Conservation (phyloP, 2,113 vertebrate species). For the Murina feae region DNA sequence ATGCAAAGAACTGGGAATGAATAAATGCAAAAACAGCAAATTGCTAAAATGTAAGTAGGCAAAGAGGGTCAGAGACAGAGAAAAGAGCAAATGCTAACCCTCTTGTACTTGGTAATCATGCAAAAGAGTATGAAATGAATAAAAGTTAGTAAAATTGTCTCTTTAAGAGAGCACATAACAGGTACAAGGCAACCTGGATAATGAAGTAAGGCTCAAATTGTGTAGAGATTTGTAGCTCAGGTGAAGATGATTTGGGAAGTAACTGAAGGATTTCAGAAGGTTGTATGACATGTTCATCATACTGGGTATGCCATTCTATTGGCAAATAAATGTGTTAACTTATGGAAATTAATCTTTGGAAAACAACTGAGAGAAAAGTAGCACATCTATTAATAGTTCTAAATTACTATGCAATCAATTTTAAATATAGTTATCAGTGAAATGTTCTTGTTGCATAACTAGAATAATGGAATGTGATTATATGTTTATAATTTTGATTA, state of each 20-base stretch:
- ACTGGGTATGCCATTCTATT: neutral
- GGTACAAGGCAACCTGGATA: neutral
- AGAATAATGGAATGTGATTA: slow-evolving; percentile 57
- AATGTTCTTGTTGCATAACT: slow-evolving; percentile 47
- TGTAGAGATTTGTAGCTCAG: neutral
- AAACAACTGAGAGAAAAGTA: neutral
- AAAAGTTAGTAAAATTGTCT: neutral
- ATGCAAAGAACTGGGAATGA: neutral
- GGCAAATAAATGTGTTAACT: neutral
- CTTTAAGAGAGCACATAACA: neutral
- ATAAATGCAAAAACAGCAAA: neutral
- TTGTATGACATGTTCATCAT: neutral
- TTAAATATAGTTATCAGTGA: slow-evolving; percentile 36
- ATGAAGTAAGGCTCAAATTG: neutral
- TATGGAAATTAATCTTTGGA: neutral
- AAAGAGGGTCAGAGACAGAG: neutral
- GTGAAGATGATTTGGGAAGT: neutral
- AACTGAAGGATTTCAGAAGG: neutral
- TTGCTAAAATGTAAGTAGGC: neutral
- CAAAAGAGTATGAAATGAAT: neutral
- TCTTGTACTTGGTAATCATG: neutral
- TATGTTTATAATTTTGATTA: slow-evolving; percentile 56
- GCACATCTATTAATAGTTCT: neutral
- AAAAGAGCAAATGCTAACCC: neutral
- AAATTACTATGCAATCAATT: slow-evolving; percentile 43